Evolutionary conservation across 2,888 invertebrate genomes (phyloP).

Genomic region (Ormyrus thymus): DNA sequence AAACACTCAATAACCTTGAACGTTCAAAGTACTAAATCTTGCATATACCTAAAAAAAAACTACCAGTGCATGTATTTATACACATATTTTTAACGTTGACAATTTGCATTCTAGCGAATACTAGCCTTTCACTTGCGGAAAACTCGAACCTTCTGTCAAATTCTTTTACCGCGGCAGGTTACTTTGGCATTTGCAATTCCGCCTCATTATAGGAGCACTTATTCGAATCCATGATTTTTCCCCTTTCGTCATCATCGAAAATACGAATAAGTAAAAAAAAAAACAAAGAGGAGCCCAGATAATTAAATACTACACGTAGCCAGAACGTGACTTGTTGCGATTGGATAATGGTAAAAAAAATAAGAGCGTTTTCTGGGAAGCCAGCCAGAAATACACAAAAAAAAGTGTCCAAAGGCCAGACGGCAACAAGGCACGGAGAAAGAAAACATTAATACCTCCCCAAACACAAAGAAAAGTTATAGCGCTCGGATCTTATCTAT

Average conservation of each 20-base stretch:
- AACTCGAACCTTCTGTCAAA: no score
- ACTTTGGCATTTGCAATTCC: no score
- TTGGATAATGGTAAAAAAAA: conserved; percentile 17
- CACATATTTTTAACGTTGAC: no score
- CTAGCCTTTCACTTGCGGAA: no score
- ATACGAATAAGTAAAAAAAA: not conserved
- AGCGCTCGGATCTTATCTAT: not conserved
- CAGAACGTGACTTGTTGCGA: conserved; percentile 34
- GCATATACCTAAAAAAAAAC: no score
- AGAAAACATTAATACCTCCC: not conserved
- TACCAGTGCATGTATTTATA: no score
- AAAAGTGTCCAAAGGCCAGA: not conserved
- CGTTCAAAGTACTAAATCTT: not conserved
- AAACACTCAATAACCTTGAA: conserved; percentile 15
- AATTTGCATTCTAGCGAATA: no score
- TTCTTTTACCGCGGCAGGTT: no score
- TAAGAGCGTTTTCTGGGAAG: conserved; percentile 1
- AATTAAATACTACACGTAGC: not conserved
- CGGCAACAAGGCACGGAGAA: not conserved
- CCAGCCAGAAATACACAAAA: not conserved
- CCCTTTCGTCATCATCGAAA: no score
- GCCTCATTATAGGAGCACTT: no score
- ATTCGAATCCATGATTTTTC: no score
- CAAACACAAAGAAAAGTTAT: not conserved
- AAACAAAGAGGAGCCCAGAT: not conserved